Evolutionary conservation across 2,797 vertebrate genomes (phyloP), one percentile per base, ranked within the genome.

Genomic region (Myiotriccus ornatus): DNA sequence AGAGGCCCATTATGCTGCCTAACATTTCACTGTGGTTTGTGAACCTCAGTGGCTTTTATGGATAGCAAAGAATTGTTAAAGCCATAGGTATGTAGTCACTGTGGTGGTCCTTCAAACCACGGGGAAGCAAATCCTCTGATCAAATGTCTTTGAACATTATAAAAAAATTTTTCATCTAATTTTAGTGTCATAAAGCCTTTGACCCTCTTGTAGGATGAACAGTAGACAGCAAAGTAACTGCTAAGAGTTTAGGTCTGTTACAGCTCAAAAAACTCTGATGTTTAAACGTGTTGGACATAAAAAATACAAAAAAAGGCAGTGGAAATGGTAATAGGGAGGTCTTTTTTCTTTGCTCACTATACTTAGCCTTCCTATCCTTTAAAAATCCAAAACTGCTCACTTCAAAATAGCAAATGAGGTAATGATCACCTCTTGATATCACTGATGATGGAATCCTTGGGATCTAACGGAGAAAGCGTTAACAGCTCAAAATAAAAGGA

Each of bases 1-100:
- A 87, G 69, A 77, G 70, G 52, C 84, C 74, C 78, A 60, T 94
- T 94, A 68, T 82, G 74, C 80, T 96, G 83, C 88, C 74, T 84
- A 73, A 74, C 67, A 37, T 60, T 60, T 74, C 11, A 0, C 67
- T 57, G 80, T 37, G 47, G 30, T 63, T 80, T 60, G 28, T 76
- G 83, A 89, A 89, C 56, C 70, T 87, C 35, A 5, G 77, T 70
- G 86, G 77, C 59, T 91, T 95, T 94, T 84, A 87, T n/a, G n/a
- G 56, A 82, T 35, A 94, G 64, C 74, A 76, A 75, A 70, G 57
- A 25, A 64, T 57, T 91, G 81, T 93, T 90, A 81, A 84, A 79
- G 27, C 75, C 35, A 7, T 22, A 39, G 70, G 39, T 49, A 81
- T 32, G 59, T 28, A 86, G 76, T 41, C 49, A 4, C 77, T 60